Evolutionary conservation across 1,140 invertebrate species (phyloP), one percentile per base, ranked within the genome.

Genomic region (Drosophila azteca): DNA sequence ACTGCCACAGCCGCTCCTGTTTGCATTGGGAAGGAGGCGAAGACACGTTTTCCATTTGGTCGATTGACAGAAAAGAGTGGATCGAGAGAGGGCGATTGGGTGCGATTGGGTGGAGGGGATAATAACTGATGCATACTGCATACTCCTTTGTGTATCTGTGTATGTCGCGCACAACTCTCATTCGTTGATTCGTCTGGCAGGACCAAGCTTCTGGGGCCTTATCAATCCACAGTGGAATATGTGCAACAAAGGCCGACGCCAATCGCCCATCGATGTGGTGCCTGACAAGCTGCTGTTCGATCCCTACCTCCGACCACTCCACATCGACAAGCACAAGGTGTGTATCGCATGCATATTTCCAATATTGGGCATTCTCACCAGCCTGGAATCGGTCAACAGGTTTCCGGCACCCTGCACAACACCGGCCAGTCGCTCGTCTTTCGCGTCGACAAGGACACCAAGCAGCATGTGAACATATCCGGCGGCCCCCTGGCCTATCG

Each of bases 181-280:
- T 46, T 20, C 45, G 7, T 58, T 9, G 15, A 52, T 60, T 43
- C 8, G 35, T 44, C 60, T 67, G 62, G n/a, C 94, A 99, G 98
- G 98, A 93, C 97, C 98, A 41, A 95, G 96, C 57, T 99, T 98
- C 93, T 99, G 98, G 98, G 98, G 98, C 45, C 93, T 98, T 61
- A 96, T 99, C 91, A 98, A 99, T 93, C 97, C 97, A 0, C 96
- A 98, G 91, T 99, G 98, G 98, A 96, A 95, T 84, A 95, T 99
- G 93, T 99, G 98, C 93, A 97, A 95, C 85, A 97, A 97, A 91
- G 98, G 98, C 20, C 94, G 96, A 59, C 94, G 97, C 63, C 98
- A 99, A 92, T 98, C 97, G 57, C 98, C 98, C 15, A 97, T 99
- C 79, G 97, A 99, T 93, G 95, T 99, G 59, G 97, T 98, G 87